phyloP scores from a whole-genome alignment of 1,140 invertebrate genomes.

The Contarinia nasturtii region DNA sequence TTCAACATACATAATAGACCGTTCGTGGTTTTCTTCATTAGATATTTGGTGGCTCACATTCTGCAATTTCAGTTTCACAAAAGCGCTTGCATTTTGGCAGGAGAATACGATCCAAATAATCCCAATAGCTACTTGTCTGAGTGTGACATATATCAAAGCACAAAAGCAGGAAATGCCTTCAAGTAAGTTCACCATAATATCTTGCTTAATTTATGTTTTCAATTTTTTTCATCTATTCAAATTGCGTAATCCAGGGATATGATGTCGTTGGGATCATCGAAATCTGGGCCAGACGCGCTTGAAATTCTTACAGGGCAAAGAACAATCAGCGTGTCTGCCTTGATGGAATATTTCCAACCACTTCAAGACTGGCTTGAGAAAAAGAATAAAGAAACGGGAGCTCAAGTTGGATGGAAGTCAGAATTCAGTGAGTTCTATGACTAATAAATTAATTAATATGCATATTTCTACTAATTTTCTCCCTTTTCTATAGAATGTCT shows the following conservation, averaged over 20 bases:
- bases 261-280: no score
- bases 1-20: not conserved
- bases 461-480: no score
- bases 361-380: slow-evolving; percentile 18
- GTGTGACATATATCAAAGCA: slow-evolving; percentile 35
- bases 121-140: slow-evolving; percentile 26
- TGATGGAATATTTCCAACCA: slow-evolving; percentile 25
- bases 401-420: no score
- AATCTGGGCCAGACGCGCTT: slow-evolving; percentile 35
- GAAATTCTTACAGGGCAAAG: slow-evolving; percentile 31
- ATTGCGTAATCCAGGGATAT: no score
- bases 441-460: no score
- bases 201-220: no score
- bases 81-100: slow-evolving; percentile 33
- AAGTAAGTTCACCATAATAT: no score
- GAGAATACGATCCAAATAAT: slow-evolving; percentile 27
- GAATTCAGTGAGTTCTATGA: no score
- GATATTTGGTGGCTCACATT: slow-evolving; percentile 39
- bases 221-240: no score
- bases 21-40: no score
- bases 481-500: no score
- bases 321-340: slow-evolving; percentile 25
- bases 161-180: slow-evolving; percentile 26
- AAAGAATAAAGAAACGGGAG: slow-evolving; percentile 16
- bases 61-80: slow-evolving; percentile 45